Evolutionary conservation across 1,140 invertebrate genomes (phyloP).

Genomic region (Harlomillsia oculata): DNA sequence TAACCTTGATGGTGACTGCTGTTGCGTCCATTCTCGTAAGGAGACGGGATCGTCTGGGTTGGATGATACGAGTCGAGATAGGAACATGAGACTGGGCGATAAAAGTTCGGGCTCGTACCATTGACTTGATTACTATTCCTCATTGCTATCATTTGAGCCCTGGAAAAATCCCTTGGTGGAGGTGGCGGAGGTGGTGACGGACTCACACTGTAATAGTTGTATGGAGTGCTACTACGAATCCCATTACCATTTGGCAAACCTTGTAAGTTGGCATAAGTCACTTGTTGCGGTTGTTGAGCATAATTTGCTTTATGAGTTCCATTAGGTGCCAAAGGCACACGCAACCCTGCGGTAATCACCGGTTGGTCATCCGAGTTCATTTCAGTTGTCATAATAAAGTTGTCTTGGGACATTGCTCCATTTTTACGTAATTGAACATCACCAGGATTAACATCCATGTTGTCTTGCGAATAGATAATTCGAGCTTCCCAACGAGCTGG

Average conservation of each 20-base stretch:
- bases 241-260: not conserved
- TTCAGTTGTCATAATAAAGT: constrained; percentile 11
- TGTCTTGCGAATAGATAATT: constrained; percentile 32
- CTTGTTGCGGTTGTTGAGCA: constrained; percentile 11
- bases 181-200: constrained; percentile 28
- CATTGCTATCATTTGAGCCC: too few relatives aligned
- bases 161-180: constrained; percentile 23
- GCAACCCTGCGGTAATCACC: constrained; percentile 29
- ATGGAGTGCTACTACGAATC: constrained; percentile 1
- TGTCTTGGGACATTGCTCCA: constrained; percentile 4
- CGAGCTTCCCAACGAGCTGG: constrained; percentile 34
- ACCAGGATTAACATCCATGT: constrained; percentile 19
- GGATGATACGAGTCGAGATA: constrained; percentile 26
- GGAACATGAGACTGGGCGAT: constrained; percentile 33
- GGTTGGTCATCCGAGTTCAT: constrained; percentile 21
- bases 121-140: constrained; percentile 2
- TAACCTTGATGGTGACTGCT: too few relatives aligned
- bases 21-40: too few relatives aligned
- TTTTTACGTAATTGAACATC: constrained; percentile 24
- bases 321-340: constrained; percentile 24
- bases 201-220: constrained; percentile 14
- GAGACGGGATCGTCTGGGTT: not conserved
- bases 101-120: constrained; percentile 24
- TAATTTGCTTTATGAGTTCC: not conserved
- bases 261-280: constrained; percentile 23